Evolutionary conservation across 2,797 vertebrate genomes (phyloP).

Genomic region (Hydrophis major): DNA sequence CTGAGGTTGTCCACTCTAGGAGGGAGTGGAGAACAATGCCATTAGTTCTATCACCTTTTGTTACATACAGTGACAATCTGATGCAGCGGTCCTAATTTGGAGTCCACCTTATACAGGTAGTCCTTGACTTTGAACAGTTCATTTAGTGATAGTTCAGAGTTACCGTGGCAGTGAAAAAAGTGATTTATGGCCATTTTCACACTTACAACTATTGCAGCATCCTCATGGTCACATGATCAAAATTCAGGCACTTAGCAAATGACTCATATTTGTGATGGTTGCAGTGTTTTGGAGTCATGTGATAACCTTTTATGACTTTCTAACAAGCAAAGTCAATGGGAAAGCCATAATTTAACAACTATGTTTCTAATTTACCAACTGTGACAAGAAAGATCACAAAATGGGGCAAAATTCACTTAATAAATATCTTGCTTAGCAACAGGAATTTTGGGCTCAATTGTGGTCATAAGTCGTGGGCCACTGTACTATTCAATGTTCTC

Average conservation of each 20-base stretch:
- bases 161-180: background rate
- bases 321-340: background rate
- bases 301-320: background rate
- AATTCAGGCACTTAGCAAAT: background rate
- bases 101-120: background rate
- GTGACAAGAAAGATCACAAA: background rate
- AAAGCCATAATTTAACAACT: background rate
- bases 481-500: background rate
- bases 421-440: background rate
- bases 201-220: background rate
- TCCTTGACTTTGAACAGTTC: background rate
- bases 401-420: background rate
- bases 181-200: background rate
- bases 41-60: background rate
- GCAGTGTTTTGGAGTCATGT: background rate
- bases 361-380: background rate
- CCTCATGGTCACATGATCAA: background rate
- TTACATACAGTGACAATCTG: background rate
- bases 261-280: background rate
- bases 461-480: background rate
- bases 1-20: background rate
- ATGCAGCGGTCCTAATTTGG: background rate
- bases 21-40: background rate
- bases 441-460: background rate
- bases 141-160: background rate